phyloP scores from a whole-genome alignment of 2,113 vertebrate species.

The Pangasianodon hypophthalmus region DNA sequence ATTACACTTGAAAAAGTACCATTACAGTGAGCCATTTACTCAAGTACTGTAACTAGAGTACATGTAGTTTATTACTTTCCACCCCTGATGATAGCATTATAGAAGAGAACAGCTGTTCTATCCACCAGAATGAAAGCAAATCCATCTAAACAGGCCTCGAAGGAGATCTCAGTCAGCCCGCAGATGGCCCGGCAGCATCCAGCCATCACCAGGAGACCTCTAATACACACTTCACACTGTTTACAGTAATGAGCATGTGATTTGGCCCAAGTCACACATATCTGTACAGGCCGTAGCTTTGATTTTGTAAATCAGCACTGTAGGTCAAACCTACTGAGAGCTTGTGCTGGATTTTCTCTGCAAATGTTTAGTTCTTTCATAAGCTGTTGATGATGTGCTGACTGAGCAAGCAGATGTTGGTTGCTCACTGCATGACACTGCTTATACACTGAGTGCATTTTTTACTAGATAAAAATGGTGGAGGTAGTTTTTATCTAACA shows the following conservation, averaged over 20 bases:
- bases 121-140: constrained; percentile 28
- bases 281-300: constrained; percentile 25
- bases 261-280: neutral
- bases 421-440: neutral
- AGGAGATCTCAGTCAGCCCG: constrained; percentile 13
- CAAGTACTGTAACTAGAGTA: neutral
- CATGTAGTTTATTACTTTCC: neutral
- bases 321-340: neutral
- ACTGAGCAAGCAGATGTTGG: neutral
- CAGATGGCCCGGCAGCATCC: constrained; percentile 13
- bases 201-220: constrained; percentile 19
- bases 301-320: neutral
- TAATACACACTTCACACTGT: constrained; percentile 19
- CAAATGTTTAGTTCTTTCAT: neutral
- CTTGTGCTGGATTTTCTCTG: too few species aligned
- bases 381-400: neutral
- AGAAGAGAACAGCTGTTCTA: constrained; percentile 18
- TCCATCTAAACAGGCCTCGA: constrained; percentile 28
- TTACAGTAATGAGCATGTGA: neutral
- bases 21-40: neutral
- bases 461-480: neutral
- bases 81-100: neutral
- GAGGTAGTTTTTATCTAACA: neutral
- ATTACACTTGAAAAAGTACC: neutral
- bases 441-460: neutral